phyloP scores from a whole-genome alignment of 1,140 invertebrate genomes.

The Odontomachus brunneus region DNA sequence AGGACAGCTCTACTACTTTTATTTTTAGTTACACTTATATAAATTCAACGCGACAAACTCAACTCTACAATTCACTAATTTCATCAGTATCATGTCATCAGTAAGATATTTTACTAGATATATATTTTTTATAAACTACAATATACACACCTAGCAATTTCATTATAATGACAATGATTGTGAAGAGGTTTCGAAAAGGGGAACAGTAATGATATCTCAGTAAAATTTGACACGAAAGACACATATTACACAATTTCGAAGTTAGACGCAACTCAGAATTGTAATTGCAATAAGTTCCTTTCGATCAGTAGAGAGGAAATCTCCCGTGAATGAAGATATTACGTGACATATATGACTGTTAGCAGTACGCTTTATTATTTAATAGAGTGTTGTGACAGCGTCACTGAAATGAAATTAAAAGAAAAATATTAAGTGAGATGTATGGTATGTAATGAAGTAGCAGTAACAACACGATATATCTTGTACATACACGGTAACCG shows the following conservation, averaged over 20 bases:
- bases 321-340: background rate
- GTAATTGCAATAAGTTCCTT: conserved; percentile 9
- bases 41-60: background rate
- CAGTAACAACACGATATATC: background rate
- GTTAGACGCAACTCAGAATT: conserved; percentile 4
- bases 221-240: conserved; percentile 28
- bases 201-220: background rate
- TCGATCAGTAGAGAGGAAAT: background rate
- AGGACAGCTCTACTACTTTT: too few species aligned
- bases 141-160: too few species aligned
- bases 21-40: background rate
- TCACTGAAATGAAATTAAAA: background rate
- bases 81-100: background rate
- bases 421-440: background rate
- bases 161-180: background rate
- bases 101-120: conserved; percentile 24
- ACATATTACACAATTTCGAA: background rate
- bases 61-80: background rate
- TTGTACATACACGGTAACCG: background rate
- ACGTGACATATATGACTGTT: background rate
- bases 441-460: background rate
- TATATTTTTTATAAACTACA: background rate
- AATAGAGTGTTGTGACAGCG: background rate
- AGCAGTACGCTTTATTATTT: conserved; percentile 35
- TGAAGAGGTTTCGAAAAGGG: conserved; percentile 1